phyloP scores from a whole-genome alignment of 2,888 invertebrate genomes.

The Lycaena phlaeas region DNA sequence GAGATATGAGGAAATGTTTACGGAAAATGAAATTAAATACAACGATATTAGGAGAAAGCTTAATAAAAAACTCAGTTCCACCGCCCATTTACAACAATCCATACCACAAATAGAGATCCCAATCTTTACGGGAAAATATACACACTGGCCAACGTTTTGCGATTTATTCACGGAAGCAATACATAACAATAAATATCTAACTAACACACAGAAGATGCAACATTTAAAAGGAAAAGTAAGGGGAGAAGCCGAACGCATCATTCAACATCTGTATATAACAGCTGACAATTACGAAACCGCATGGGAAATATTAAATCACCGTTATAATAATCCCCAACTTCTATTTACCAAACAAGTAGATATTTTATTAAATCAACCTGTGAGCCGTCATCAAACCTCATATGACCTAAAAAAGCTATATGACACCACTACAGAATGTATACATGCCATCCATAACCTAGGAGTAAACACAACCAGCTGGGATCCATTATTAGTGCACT shows the following conservation, averaged over 20 bases:
- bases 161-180: background rate
- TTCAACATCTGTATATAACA: background rate
- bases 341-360: background rate
- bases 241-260: too few species aligned
- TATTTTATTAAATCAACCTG: background rate
- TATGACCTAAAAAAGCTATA: background rate
- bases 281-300: background rate
- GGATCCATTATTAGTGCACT: background rate
- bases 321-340: background rate
- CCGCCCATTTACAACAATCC: background rate
- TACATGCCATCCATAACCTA: slow-evolving; percentile 1
- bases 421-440: background rate
- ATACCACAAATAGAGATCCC: background rate
- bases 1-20: background rate
- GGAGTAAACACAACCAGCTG: background rate
- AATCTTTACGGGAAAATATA: too few species aligned
- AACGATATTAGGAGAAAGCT: background rate
- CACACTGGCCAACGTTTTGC: background rate
- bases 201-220: background rate
- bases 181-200: background rate
- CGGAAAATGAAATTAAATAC: background rate
- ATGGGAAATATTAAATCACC: background rate
- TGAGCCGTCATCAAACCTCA: background rate
- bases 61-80: background rate
- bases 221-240: background rate